Base-by-base conservation (phyloP, 2,797 vertebrate genomes). In the Hylomyscus alleni region DNA sequence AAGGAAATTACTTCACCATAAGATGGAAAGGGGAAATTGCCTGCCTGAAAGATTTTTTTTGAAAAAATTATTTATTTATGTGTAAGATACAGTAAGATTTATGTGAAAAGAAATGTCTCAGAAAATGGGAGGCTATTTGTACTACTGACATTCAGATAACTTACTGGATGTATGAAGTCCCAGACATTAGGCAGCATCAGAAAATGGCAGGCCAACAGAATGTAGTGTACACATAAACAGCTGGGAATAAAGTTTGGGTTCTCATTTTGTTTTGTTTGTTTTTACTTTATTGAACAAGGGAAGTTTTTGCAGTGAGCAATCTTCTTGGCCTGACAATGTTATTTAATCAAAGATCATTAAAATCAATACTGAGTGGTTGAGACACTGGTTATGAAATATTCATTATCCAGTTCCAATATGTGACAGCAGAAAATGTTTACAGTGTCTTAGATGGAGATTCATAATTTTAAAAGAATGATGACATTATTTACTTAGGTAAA, bases 301-400 rank as follows among this genome's bases (percentile, higher is more conserved):
- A 22, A 14, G 1, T n/a, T 93, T 83, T 76, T 91, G 12, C 4
- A 65, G 2, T 15, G 31, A 54, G 4, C 20, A 62, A 20, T 69
- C 44, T 73, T 86, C 87, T 93, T 37, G 31, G 2, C 3, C 29
- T 90, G 37, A 47, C 0, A 4, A 10, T 56, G 0, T 81, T 91
- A 73, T 72, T n/a, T 52, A 89, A 85, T 83, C 26, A 91, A 78
- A 94, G 44, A 50, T 95, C 40, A 73, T 76, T 91, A 81, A 96
- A 82, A 84, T 89, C 54, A 77, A 31, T 77, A 91, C 9, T 76
- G 31, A 89, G 4, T 65, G 54, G 8, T 56, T 89, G 44, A 69
- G 47, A 89, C 1, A 90, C 31, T 7, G 69, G 34, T 26, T 20
- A 76, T 83, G 31, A 89, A 84, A 90, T 91, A 95, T 40, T 37